Evolutionary conservation across 2,888 invertebrate species (phyloP).

Genomic region (Dicyrtomina minuta): DNA sequence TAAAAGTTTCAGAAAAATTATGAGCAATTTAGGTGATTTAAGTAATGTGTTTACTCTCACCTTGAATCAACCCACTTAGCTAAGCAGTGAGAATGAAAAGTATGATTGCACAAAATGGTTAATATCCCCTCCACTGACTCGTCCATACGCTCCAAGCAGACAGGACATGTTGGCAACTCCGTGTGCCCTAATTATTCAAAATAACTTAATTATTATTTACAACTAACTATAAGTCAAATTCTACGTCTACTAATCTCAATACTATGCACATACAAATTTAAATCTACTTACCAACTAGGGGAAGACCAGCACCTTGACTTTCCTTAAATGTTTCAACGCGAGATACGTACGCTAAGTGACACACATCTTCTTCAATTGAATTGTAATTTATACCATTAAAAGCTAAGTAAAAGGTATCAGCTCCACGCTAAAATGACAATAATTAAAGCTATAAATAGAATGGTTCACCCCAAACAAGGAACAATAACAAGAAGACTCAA

Average conservation of each 20-base stretch:
- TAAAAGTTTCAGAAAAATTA: background rate
- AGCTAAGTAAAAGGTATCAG: conserved; percentile 86
- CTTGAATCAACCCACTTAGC: conserved; percentile 92
- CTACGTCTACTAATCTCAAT: background rate
- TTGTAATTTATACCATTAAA: conserved; percentile 93
- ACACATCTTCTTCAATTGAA: conserved; percentile 85
- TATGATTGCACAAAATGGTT: conserved; percentile 97
- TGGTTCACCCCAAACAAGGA: background rate
- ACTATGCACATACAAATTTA: background rate
- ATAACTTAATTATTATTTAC: background rate
- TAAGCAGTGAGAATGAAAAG: conserved; percentile 93
- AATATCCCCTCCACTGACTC: conserved; percentile 97
- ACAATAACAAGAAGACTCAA: background rate
- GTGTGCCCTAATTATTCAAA: conserved; percentile 70
- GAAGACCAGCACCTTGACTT: conserved; percentile 65
- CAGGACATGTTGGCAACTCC: conserved; percentile 95
- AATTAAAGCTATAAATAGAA: background rate
- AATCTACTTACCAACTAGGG: conserved; percentile 55
- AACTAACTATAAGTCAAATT: no score
- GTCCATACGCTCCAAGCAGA: conserved; percentile 96
- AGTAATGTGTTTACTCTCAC: conserved; percentile 55
- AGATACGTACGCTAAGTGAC: conserved; percentile 94
- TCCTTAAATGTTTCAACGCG: conserved; percentile 77
- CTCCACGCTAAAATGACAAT: conserved; percentile 66
- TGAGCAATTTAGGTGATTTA: background rate